Conservation (phyloP, 2,797 vertebrate genomes). For the Lithobates sylvaticus region DNA sequence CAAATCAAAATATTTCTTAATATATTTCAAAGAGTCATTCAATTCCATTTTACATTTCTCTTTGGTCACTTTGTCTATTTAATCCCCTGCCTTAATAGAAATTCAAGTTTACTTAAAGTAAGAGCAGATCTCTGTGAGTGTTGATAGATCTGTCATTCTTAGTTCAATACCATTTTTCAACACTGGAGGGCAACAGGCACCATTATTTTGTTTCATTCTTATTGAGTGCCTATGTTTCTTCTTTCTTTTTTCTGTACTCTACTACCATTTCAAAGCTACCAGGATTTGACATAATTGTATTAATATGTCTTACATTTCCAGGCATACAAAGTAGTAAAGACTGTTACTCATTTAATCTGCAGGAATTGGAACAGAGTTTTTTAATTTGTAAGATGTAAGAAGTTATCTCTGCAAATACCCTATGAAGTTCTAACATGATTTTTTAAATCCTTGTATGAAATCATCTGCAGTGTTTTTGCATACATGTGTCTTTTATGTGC, state of each 20-base stretch:
- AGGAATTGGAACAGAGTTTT: conserved; percentile 5
- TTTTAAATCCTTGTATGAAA: conserved; percentile 7
- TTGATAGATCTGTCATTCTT: too few relatives aligned
- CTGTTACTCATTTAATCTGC: background rate
- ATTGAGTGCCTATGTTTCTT: background rate
- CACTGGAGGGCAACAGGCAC: background rate
- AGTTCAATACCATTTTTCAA: background rate
- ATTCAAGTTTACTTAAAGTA: too few relatives aligned
- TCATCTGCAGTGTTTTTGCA: conserved; percentile 5
- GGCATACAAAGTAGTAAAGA: background rate
- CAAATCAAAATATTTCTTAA: too few relatives aligned
- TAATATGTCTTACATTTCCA: conserved; percentile 5
- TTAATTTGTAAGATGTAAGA: conserved; percentile 29
- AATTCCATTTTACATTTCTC: too few relatives aligned
- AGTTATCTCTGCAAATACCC: conserved; percentile 64
- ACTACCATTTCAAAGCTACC: background rate
- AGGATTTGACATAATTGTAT: background rate
- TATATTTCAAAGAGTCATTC: too few relatives aligned
- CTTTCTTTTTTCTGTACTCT: background rate
- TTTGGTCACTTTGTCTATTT: too few relatives aligned
- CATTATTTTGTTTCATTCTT: background rate
- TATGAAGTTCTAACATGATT: conserved; percentile 63
- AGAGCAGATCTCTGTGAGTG: too few relatives aligned
- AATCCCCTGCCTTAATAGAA: too few relatives aligned
- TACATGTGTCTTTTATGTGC: conserved; percentile 13